Evolutionary conservation across 2,888 invertebrate species (phyloP).

Genomic region (Nymphalis polychloros): DNA sequence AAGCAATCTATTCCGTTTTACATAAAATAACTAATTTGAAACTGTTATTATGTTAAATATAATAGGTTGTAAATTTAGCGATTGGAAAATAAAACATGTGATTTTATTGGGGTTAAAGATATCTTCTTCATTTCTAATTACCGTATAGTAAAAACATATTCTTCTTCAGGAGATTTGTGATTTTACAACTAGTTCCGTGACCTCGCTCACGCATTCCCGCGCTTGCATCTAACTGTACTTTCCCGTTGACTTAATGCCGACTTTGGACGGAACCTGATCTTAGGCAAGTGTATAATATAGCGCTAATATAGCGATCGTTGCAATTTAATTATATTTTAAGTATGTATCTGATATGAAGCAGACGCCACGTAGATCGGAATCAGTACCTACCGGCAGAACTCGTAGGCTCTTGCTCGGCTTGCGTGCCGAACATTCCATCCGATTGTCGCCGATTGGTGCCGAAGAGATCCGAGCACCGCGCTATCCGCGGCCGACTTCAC

Average conservation of each 20-base stretch:
- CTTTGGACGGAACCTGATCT: conserved; percentile 81
- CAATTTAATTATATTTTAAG: conserved; percentile 80
- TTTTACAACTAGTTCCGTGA: conserved; percentile 81
- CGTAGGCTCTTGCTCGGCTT: conserved; percentile 55
- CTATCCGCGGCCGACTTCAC: conserved; percentile 77
- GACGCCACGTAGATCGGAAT: conserved; percentile 67
- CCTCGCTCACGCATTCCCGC: conserved; percentile 82
- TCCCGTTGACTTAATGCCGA: conserved; percentile 80
- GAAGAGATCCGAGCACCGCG: conserved; percentile 57
- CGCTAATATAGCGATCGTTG: conserved; percentile 73
- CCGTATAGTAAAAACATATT: conserved; percentile 58
- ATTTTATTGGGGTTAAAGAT: background rate
- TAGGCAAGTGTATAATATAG: conserved; percentile 76
- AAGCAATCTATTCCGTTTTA: conserved; percentile 12
- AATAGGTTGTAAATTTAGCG: background rate
- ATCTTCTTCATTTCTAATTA: conserved; percentile 1
- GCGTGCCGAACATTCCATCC: conserved; percentile 76
- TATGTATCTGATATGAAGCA: conserved; percentile 67
- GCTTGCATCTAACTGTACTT: conserved; percentile 82
- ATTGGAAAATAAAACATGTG: background rate
- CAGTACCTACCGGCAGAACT: conserved; percentile 57
- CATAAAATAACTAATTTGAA: conserved; percentile 1
- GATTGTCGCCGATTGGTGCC: conserved; percentile 60
- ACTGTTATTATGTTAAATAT: background rate
- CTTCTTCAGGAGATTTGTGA: conserved; percentile 76